Conservation (phyloP, 1,140 invertebrate genomes). For the Papilio xuthus region DNA sequence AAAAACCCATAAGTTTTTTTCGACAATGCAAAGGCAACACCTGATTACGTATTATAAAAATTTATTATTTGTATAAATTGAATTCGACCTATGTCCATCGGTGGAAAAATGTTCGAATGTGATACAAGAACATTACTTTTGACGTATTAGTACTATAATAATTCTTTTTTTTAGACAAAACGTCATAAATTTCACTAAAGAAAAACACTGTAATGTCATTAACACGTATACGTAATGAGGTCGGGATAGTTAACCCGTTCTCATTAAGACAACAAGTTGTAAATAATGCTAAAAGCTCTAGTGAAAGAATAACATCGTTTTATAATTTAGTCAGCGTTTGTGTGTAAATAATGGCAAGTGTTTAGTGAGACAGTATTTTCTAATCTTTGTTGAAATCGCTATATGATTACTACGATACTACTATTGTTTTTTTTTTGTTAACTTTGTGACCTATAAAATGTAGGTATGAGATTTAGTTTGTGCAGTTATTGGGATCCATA, state of each 20-base stretch:
- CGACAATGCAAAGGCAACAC: background rate
- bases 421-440: background rate
- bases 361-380: background rate
- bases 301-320: background rate
- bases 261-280: slow-evolving; percentile 9
- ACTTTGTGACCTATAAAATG: background rate
- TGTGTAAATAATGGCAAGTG: background rate
- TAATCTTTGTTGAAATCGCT: background rate
- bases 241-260: slow-evolving; percentile 16
- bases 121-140: background rate
- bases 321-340: background rate
- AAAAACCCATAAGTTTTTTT: background rate
- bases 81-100: too few relatives aligned
- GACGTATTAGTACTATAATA: background rate
- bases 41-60: too few relatives aligned
- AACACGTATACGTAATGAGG: slow-evolving; percentile 6
- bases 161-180: background rate
- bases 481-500: background rate
- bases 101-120: too few relatives aligned
- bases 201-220: slow-evolving; percentile 17
- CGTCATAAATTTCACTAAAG: background rate
- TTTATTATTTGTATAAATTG: too few relatives aligned
- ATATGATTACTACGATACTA: background rate
- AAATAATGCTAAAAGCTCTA: slow-evolving; percentile 8
- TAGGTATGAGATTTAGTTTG: background rate